Percentiles rank a stretch among this genome's conserved stretches.
Conservation (phyloP, 2,888 invertebrate species). For the Myopa tessellatipennis region DNA sequence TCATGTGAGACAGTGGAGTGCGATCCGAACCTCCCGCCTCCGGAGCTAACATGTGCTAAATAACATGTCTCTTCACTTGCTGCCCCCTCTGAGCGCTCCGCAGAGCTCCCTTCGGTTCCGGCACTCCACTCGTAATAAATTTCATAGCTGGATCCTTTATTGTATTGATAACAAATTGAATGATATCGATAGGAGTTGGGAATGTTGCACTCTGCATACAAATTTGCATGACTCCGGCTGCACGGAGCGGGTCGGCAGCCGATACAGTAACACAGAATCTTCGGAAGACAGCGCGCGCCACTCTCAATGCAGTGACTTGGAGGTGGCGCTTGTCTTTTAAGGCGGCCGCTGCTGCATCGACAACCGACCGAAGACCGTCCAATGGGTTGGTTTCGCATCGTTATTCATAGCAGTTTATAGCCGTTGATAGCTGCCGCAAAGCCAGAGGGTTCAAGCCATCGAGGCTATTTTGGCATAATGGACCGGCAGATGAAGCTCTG, state of each 20-base stretch:
- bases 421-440: slow-evolving; percentile 33
- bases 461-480: slow-evolving; percentile 29
- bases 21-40: background rate
- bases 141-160: slow-evolving; percentile 48
- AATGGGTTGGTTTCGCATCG: slow-evolving; percentile 12
- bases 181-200: slow-evolving; percentile 52
- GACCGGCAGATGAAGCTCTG: slow-evolving; percentile 26
- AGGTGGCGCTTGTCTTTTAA: background rate
- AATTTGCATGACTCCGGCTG: slow-evolving; percentile 41
- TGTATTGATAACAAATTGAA: slow-evolving; percentile 57
- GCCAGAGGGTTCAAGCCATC: background rate
- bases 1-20: background rate
- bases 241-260: background rate
- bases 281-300: background rate
- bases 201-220: slow-evolving; percentile 50
- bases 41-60: background rate
- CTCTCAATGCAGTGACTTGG: background rate
- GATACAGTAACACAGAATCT: background rate
- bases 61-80: background rate
- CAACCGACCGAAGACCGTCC: background rate
- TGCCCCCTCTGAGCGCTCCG: background rate
- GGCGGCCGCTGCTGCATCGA: background rate
- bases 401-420: slow-evolving; percentile 43
- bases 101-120: background rate
- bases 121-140: slow-evolving; percentile 44